A percentile compares a stretch with the other conserved stretches of the same genome.
Evolutionary conservation across 2,113 vertebrate genomes (phyloP).

Genomic region (Bos javanicus): DNA sequence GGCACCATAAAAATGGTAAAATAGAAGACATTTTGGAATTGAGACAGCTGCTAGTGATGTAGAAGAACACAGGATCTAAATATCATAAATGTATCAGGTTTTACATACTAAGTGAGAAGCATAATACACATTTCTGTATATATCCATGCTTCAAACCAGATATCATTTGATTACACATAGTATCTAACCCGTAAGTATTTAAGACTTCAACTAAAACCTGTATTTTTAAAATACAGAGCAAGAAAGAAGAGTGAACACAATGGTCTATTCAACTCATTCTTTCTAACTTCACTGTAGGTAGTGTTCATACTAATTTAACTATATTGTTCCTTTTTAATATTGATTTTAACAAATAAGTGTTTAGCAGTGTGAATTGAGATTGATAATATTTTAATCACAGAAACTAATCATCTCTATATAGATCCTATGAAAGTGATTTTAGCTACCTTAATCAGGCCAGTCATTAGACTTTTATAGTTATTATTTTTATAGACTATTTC

Average conservation of each 20-base stretch:
- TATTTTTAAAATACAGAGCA: neutral
- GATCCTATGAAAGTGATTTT: neutral
- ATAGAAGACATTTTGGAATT: neutral
- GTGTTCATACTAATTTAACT: neutral
- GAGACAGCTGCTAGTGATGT: neutral
- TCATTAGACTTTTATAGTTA: neutral
- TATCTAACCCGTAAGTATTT: neutral
- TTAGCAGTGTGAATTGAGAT: neutral
- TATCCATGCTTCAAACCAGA: neutral
- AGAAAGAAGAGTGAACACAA: neutral
- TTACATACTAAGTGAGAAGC: neutral
- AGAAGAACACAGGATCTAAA: neutral
- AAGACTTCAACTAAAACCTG: neutral
- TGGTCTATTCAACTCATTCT: neutral
- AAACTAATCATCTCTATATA: neutral
- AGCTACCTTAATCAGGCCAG: neutral
- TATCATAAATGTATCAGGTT: neutral
- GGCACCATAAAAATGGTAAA: constrained; percentile 28
- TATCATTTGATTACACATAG: neutral
- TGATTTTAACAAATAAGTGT: neutral
- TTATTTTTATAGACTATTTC: neutral
- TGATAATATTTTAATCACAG: neutral
- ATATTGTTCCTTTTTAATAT: neutral
- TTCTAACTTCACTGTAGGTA: neutral
- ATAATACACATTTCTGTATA: neutral